Base-by-base conservation (phyloP, 2,797 vertebrate genomes). In the Intellagama lesueurii region DNA sequence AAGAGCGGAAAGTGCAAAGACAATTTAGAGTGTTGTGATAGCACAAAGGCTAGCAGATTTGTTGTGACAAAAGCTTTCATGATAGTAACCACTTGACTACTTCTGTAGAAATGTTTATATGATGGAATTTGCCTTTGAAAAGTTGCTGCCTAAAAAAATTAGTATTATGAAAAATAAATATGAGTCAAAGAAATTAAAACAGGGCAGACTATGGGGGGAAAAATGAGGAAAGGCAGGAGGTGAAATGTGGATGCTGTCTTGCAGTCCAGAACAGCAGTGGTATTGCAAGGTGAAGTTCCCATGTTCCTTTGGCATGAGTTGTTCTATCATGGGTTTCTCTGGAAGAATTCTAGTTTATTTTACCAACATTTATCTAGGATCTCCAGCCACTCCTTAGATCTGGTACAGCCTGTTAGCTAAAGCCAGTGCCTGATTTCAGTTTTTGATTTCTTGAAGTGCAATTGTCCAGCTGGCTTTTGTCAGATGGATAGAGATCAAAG, bases 401-500 rank as follows among this genome's bases (percentile, higher is more conserved):
- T 35, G 68, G 4, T 0, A 0, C 44, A 82, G 32, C 16, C 49
- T 16, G 70, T 0, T 66, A 69, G 83, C 28, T 60, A 91, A 91
- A 86, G 47, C 19, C n/a, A 73, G 16, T 85, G 1, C 35, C 44
- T 60, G 30, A 1, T 92, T 86, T 87, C 68, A 84, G 84, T 77
- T 56, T 12, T 77, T 79, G 64, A 35, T 73, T 11, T 89, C 90
- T 88, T 84, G 76, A 84, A 87, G 28, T 17, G 60, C 66, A 44
- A 14, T 85, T 47, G 56, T 90, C 22, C 60, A 60, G 52, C 22
- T 3, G 9, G 89, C 69, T 90, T 28, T 87, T 92, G 56, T 77
- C 68, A 75, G 17, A 52, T 77, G 24, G 35, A 72, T 0, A 78
- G 32, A 92, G 28, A 44, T 85, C 77, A 84, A 87, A 89, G 79